Evolutionary conservation across 1,140 invertebrate species (phyloP), one percentile per base, ranked within the genome.

Genomic region (Tetramorium alpestre): DNA sequence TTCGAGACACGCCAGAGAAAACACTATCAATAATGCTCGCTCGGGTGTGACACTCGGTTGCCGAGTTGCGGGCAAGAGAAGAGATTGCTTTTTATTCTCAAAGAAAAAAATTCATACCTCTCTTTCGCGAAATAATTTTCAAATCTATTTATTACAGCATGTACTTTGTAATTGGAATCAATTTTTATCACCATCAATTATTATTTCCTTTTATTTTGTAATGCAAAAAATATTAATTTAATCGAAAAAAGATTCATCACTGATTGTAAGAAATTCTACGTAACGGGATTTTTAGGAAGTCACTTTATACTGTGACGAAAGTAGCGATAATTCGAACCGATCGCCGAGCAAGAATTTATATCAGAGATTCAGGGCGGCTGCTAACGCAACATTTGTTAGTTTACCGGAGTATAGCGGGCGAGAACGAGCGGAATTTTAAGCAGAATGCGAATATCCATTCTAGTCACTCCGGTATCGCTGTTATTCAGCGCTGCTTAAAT

Each of bases 361-460:
- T 84, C 41, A 84, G 7, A 84, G 25, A 84, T 84, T 75, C 80
- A 84, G 80, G 41, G n/a, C 69, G n/a, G 28, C 41, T 25, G 54
- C 54, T 75, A 49, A 13, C 25, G 38, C 41, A 73, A 84, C 28
- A n/a, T 73, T 84, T 84, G 80, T 75, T 73, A 75, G 80, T 75
- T 84, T 62, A 60, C 18, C 28, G 41, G 54, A 44, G 69, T 84
- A 73, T 72, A 49, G 56, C 28, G n/a, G 80, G 18, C 80, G 54
- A 62, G 41, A 84, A 62, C 41, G 80, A n/a, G 54, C 41, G 28
- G 80, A 84, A 84, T 84, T 84, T 84, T 84, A 84, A 84, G 28
- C 54, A 60, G 69, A 84, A n/a, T 18, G 25, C 44, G 41, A n/a
- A 60, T 84, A 84, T 84, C 72, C 25, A 84, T 84, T 84, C 80